phyloP scores from a whole-genome alignment of 2,888 invertebrate species.

The Pseudococcus viburni region DNA sequence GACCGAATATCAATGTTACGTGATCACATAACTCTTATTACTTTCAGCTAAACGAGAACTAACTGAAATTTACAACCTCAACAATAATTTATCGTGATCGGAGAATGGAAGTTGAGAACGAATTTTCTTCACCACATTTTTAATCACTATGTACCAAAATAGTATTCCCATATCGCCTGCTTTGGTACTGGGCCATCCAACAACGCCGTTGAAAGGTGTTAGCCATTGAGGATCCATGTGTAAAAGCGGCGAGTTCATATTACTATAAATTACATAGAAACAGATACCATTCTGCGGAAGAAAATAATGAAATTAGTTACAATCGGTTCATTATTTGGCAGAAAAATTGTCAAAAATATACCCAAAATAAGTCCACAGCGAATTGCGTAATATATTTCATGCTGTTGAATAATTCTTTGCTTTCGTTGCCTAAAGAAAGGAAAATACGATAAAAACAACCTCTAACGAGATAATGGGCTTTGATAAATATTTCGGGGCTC shows the following conservation, averaged over 20 bases:
- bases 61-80: not conserved
- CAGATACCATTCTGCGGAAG: constrained; percentile 57
- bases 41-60: not conserved
- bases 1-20: not conserved
- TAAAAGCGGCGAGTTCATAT: constrained; percentile 43
- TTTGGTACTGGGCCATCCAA: constrained; percentile 51
- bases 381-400: constrained; percentile 59
- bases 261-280: constrained; percentile 56
- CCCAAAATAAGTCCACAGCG: constrained; percentile 59
- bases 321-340: too few relatives aligned
- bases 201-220: not conserved
- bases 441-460: not conserved
- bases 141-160: constrained; percentile 60
- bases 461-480: not conserved
- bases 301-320: not conserved
- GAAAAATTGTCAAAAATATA: constrained; percentile 26
- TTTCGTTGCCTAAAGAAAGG: constrained; percentile 30
- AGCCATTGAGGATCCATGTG: constrained; percentile 58
- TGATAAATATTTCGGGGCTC: constrained; percentile 57
- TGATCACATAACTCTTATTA: not conserved
- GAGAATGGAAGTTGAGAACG: constrained; percentile 34
- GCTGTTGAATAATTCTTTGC: constrained; percentile 49
- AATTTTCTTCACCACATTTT: constrained; percentile 58
- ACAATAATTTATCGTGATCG: not conserved
- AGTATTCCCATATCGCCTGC: constrained; percentile 58